phyloP scores from a whole-genome alignment of 1,140 invertebrate species.

The Drosophila obscura region DNA sequence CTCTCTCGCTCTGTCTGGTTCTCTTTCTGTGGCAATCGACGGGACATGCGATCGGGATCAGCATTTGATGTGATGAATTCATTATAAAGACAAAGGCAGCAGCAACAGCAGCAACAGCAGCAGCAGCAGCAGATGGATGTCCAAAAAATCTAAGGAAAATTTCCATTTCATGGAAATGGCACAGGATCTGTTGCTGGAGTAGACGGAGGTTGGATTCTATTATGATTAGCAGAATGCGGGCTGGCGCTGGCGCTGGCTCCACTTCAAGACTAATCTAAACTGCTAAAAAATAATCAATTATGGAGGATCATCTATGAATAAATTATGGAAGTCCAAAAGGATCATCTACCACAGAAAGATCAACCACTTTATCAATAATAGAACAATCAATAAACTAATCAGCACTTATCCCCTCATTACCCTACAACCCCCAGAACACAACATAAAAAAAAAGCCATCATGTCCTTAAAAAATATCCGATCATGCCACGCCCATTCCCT shows the following conservation, averaged over 20 bases:
- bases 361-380: too few relatives aligned
- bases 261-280: too few relatives aligned
- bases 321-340: too few relatives aligned
- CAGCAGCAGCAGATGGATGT: conserved; percentile 20
- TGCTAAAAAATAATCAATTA: too few relatives aligned
- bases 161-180: conserved; percentile 3
- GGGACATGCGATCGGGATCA: conserved; percentile 51
- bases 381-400: too few relatives aligned
- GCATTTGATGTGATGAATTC: conserved; percentile 59
- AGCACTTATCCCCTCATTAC: too few relatives aligned
- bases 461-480: neutral
- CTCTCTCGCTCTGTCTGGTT: conserved; percentile 17
- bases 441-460: neutral
- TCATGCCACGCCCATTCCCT: conserved; percentile 8
- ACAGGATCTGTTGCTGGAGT: neutral
- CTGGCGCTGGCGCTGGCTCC: too few relatives aligned
- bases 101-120: neutral
- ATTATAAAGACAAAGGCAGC: conserved; percentile 47
- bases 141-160: conserved; percentile 1
- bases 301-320: too few relatives aligned
- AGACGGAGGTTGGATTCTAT: neutral
- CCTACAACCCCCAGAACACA: too few relatives aligned
- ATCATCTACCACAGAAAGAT: too few relatives aligned
- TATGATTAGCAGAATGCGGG: neutral
- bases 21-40: conserved; percentile 42